phyloP scores from a whole-genome alignment of 2,797 vertebrate genomes.

The Orestias chungarensis region DNA sequence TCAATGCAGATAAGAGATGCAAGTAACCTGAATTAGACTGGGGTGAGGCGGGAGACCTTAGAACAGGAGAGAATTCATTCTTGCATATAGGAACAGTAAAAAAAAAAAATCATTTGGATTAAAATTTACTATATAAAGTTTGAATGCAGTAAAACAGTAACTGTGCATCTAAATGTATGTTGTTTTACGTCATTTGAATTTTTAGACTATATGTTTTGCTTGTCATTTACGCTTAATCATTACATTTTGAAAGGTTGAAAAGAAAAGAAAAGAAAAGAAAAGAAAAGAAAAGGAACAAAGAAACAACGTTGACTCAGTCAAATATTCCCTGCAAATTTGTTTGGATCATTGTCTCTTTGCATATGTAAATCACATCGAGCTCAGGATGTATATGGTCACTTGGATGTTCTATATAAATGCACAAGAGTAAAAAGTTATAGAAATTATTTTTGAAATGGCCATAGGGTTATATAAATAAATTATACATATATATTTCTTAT shows the following conservation, averaged over 20 bases:
- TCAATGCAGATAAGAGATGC: constrained; percentile 79
- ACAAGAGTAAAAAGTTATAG: not conserved
- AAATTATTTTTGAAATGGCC: not conserved
- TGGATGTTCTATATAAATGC: not conserved
- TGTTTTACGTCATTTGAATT: not conserved
- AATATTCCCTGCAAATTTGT: not conserved
- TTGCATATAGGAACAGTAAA: not conserved
- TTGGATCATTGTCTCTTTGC: constrained; percentile 4
- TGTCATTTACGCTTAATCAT: not conserved
- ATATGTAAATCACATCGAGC: not conserved
- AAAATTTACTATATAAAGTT: not conserved
- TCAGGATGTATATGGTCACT: not conserved
- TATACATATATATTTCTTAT: not conserved
- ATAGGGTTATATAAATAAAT: not conserved
- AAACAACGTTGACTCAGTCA: not conserved
- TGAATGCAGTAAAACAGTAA: not conserved
- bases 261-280: not conserved
- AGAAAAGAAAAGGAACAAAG: not conserved
- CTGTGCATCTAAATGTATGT: not conserved
- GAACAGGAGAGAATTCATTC: constrained; percentile 46
- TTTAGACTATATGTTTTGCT: not conserved
- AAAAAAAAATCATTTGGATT: not conserved
- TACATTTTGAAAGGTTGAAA: not conserved
- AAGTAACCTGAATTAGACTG: constrained; percentile 71
- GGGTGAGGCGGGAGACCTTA: constrained; percentile 47